Evolutionary conservation across 2,113 vertebrate genomes (phyloP), one percentile per base, ranked within the genome.

Genomic region (Lepidothrix coronata): DNA sequence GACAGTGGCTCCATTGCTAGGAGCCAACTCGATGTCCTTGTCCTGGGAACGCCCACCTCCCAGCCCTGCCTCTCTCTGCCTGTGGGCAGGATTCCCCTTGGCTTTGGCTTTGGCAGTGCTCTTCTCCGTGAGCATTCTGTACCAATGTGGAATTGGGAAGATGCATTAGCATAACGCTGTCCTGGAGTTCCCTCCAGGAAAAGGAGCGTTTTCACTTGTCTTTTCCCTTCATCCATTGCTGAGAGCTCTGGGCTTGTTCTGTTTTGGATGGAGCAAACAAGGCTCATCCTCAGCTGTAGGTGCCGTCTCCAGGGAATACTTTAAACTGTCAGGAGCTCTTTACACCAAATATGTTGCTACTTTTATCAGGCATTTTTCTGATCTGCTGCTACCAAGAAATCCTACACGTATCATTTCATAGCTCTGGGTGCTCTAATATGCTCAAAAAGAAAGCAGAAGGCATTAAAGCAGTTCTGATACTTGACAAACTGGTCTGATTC

Each of bases 381-480:
- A 92, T 95, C 63, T 80, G 43, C 51, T 77, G 65, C 73, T 95
- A 88, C 57, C 39, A 80, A 89, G 76, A 68, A 95, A 86, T 84
- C 85, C 86, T 90, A 77, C 72, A 86, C 2, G 2, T n/a, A 80
- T 19, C 3, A 67, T 67, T 93, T 84, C 76, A 48, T 84, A 88
- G 51, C 68, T 87, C 48, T 88, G 12, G 55, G 80, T 89, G 72
- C 65, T 92, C 73, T 84, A 86, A 95, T 87, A 59, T 23, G 37
- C 86, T 63, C 80, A 80, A 91, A 96, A 80, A 48, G 68, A 61
- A 88, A 95, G 61, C 79, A 95, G 80, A 72, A 81, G 61, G 57
- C 80, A 84, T 77, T 89, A 89, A 89, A 92, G 51, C 39, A 63
- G 68, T 74, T 87, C 76, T 91, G 77, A 84, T 92, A 31, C 48